Conservation (phyloP, 2,888 invertebrate genomes). For the Drosophila mimica region DNA sequence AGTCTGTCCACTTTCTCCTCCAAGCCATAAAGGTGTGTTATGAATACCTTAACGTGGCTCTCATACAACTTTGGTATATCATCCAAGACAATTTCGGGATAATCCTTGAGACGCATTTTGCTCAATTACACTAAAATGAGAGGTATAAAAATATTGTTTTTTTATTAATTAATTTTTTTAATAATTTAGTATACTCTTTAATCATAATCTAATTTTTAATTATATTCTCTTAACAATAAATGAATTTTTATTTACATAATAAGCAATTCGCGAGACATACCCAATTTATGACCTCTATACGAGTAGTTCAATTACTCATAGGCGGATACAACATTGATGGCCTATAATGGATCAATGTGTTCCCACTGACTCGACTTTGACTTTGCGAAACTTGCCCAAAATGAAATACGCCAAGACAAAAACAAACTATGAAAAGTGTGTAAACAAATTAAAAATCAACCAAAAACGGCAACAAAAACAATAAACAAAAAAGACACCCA, state of each 20-base stretch:
- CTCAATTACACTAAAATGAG: conserved; percentile 5
- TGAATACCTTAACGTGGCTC: conserved; percentile 48
- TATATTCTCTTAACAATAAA: not conserved
- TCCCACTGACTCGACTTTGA: conserved; percentile 42
- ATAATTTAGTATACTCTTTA: no score
- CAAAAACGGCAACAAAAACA: conserved; percentile 26
- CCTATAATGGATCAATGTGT: conserved; percentile 52
- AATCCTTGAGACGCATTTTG: conserved; percentile 58
- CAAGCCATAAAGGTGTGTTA: conserved; percentile 48
- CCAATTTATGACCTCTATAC: conserved; percentile 34
- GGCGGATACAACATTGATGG: conserved; percentile 53
- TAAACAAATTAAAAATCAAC: conserved; percentile 47
- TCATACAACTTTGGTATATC: conserved; percentile 64
- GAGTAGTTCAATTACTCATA: conserved; percentile 17
- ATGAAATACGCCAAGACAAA: conserved; percentile 19
- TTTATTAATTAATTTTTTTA: not conserved
- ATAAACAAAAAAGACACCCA: not conserved
- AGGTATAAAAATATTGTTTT: not conserved
- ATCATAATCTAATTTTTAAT: no score
- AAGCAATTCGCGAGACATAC: not conserved
- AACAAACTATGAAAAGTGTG: conserved; percentile 21
- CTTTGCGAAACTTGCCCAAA: conserved; percentile 63
- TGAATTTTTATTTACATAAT: not conserved
- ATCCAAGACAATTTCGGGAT: conserved; percentile 62
- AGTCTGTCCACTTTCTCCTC: conserved; percentile 38